Evolutionary conservation across 2,113 vertebrate genomes (phyloP).

Genomic region (Mobula hypostoma): DNA sequence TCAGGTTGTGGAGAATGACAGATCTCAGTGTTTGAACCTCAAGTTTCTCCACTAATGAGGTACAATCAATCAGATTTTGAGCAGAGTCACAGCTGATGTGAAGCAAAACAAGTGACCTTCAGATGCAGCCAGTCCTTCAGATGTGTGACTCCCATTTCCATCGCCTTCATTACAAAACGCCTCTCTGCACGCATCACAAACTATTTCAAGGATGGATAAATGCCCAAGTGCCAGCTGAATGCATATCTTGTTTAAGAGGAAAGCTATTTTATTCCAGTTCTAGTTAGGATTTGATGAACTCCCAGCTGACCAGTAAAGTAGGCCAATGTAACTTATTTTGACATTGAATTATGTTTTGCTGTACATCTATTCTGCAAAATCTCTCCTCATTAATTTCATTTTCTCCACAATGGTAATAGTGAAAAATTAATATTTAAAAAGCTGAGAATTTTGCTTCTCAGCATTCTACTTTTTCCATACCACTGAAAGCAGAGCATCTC

Average conservation of each 20-base stretch:
- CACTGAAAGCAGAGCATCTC: not conserved
- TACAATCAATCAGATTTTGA: not conserved
- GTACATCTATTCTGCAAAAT: not conserved
- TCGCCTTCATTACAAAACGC: not conserved
- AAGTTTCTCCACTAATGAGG: not conserved
- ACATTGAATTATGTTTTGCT: conserved; percentile 2
- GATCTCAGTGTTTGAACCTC: not conserved
- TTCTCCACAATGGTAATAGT: not conserved
- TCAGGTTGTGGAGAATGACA: not conserved
- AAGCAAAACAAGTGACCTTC: not conserved
- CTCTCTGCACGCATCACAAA: not conserved
- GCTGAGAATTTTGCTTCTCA: not conserved
- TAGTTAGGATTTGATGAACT: not conserved
- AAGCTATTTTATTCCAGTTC: not conserved
- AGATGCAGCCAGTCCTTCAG: not conserved
- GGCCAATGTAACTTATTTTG: not conserved
- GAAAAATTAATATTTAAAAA: not conserved
- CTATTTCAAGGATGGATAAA: not conserved
- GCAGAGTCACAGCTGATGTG: not conserved
- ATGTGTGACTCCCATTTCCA: not conserved
- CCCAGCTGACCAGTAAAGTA: not conserved
- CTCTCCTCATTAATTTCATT: not conserved
- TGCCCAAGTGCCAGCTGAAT: not conserved
- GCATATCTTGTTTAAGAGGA: not conserved
- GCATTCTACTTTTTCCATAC: not conserved